Conservation (phyloP, 1,140 invertebrate genomes). For the Brachionus plicatilis region DNA sequence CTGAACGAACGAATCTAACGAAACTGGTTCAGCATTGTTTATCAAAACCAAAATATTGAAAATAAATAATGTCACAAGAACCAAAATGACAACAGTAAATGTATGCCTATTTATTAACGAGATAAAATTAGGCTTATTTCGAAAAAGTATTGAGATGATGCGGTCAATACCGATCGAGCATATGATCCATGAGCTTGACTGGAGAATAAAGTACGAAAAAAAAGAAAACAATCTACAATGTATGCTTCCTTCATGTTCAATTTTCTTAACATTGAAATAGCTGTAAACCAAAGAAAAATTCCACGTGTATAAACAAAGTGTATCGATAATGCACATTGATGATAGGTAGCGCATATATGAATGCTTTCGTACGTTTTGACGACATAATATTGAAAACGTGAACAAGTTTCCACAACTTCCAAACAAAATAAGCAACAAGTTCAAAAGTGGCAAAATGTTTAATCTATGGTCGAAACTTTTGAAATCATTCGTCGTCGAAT, state of each 20-base stretch:
- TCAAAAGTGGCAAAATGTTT: background rate
- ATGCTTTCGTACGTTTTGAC: background rate
- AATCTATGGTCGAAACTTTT: background rate
- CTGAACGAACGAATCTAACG: background rate
- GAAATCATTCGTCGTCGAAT: too few species aligned
- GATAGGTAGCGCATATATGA: background rate
- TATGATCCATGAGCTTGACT: slow-evolving; percentile 6
- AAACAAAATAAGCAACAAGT: background rate
- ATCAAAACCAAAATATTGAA: background rate
- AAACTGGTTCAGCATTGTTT: background rate
- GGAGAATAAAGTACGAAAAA: background rate
- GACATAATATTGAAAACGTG: background rate
- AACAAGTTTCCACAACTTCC: background rate
- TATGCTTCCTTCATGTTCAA: background rate
- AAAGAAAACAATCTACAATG: background rate
- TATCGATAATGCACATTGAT: background rate
- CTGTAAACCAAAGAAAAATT: background rate
- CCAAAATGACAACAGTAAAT: background rate
- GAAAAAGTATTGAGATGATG: background rate
- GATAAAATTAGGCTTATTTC: background rate
- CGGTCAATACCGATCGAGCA: background rate
- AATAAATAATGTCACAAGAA: background rate
- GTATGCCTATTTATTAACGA: background rate
- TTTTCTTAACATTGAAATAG: background rate
- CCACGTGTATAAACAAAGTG: background rate